Percentiles rank a stretch among this genome's conserved stretches.
These are phyloP conservation scores for Chionis minor DNA, from an alignment of 2,113 vertebrate species.

Conservation along the genomic window DNA sequence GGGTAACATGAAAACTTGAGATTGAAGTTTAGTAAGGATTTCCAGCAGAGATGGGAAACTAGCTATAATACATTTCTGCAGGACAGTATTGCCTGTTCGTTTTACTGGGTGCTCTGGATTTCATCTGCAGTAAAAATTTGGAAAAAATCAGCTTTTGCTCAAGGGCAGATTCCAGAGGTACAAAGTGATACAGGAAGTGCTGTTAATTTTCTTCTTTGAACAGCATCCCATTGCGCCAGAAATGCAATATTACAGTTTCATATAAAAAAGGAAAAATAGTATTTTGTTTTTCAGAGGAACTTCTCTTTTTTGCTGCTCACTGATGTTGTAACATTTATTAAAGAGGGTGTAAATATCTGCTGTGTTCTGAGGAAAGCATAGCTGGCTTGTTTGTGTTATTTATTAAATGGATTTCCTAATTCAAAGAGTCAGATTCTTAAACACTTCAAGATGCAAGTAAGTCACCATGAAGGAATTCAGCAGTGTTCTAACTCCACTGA, in stretches of 20 bases:
- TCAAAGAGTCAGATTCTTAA: not conserved
- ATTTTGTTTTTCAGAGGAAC: not conserved
- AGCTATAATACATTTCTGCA: not conserved
- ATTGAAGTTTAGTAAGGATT: not conserved
- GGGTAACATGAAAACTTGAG: not conserved
- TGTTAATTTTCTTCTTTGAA: not conserved
- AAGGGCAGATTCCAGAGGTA: not conserved
- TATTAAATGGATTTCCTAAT: not conserved
- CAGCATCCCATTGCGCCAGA: not conserved
- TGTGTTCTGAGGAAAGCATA: not conserved
- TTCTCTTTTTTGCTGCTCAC: not conserved
- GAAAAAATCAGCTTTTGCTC: not conserved
- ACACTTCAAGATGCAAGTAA: not conserved
- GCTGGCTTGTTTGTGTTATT: not conserved
- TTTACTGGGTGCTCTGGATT: conserved; percentile 15
- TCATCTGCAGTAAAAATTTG: not conserved
- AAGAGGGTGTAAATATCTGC: not conserved
- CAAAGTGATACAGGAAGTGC: not conserved
- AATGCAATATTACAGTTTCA: not conserved
- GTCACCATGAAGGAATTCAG: not conserved
- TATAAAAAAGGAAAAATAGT: not conserved
- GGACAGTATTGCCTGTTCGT: not conserved
- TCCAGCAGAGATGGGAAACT: not conserved
- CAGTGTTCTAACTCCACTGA: not conserved
- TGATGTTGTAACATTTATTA: not conserved